Base-by-base conservation (phyloP, 2,797 vertebrate species). In the Pipistrellus nathusii region DNA sequence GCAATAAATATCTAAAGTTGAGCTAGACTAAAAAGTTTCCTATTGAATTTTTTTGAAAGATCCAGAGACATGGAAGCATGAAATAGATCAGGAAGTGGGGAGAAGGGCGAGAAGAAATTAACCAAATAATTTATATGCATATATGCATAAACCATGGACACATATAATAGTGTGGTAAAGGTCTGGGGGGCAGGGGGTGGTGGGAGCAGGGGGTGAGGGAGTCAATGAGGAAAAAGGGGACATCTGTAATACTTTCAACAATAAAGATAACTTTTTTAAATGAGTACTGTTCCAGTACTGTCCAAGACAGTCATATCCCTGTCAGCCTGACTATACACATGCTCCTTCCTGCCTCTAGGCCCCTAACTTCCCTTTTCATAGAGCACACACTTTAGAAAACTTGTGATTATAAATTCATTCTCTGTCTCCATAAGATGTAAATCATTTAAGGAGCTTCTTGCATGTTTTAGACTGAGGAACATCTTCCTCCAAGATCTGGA, bases 361-460 rank as follows among this genome's bases (percentile, higher is more conserved):
- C 48, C 55, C 46, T 35, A 18, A 27, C 17, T 51, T 88, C 69
- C 53, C 8, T 77, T 53, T 80, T 32, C 35, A 25, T 62, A 76
- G 11, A 57, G 51, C 8, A 72, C n/a, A 77, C 80, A 66, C 38
- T 86, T 53, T 72, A 87, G 32, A 91, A 81, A 90, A 55, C 11
- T 51, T 83, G 18, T 32, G 32, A n/a, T 46, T 75, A n/a, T 75
- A 87, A 72, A 38, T 71, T 88, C 18, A 46, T 69, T 90, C 78
- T 88, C 55, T 55, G 8, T 15, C 62, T 94, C 68, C 51, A 77
- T 90, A 57, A 93, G 38, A 92, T 78, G 17, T 46, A 93, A 90
- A 64, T 85, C 51, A 92, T 85, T 93, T 95, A 62, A 77, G 84
- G 55, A 91, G 48, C 32, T 85, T 88, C 46, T 77, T 66, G 14